phyloP scores from a whole-genome alignment of 2,888 invertebrate species.

The Fragum sueziense region DNA sequence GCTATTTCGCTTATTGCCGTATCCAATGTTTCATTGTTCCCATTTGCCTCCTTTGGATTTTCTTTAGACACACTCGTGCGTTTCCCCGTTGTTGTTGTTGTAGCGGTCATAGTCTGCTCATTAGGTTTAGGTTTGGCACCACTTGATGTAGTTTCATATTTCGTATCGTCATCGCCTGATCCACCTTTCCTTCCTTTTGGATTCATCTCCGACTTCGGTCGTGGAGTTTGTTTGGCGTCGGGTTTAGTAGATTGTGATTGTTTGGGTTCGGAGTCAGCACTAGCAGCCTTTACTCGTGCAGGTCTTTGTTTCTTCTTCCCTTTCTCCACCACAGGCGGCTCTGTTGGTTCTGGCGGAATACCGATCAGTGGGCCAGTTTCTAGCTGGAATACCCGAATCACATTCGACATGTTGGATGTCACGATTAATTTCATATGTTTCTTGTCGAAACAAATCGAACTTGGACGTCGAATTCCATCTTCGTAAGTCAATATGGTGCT shows the following conservation, averaged over 20 bases:
- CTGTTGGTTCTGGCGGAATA: background rate
- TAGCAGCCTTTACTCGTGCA: background rate
- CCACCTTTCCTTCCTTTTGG: background rate
- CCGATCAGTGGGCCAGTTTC: constrained; percentile 1
- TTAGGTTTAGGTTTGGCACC: background rate
- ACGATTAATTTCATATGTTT: constrained; percentile 41
- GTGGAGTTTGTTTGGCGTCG: background rate
- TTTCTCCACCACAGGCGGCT: background rate
- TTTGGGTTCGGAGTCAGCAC: background rate
- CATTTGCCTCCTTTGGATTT: background rate
- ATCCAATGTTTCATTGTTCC: background rate
- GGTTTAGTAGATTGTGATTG: background rate
- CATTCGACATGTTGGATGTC: constrained; percentile 32
- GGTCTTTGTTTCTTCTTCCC: background rate
- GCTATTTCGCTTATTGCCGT: constrained; percentile 20
- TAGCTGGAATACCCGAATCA: constrained; percentile 46
- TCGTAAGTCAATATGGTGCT: constrained; percentile 21
- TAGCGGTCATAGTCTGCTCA: too few species aligned
- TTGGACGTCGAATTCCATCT: constrained; percentile 46
- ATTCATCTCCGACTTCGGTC: constrained; percentile 2
- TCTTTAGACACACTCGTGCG: background rate
- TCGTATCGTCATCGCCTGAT: background rate
- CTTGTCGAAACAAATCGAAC: constrained; percentile 42
- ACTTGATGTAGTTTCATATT: too few species aligned
- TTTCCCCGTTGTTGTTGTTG: background rate